Evolutionary conservation across 2,888 invertebrate species (phyloP), one percentile per base, ranked within the genome.

Genomic region (Diarsia mendica): DNA sequence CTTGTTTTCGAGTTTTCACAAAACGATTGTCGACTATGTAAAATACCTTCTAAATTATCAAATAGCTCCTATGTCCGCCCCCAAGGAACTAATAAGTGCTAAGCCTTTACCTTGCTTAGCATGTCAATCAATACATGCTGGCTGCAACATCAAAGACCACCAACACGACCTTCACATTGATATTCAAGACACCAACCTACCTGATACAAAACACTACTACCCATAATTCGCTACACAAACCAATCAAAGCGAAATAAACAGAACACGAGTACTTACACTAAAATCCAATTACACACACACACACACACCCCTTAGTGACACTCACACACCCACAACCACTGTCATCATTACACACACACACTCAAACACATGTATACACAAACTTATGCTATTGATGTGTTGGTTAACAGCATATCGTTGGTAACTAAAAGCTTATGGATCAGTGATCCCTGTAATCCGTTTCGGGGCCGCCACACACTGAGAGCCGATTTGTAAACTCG

Each of bases 331-430:
- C 63, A 55, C 75, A 33, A 55, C 8, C 1, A 28, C 39, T 60
- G 48, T 58, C 58, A 49, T 53, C 20, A 44, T 39, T 51, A 18
- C 66, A 70, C 72, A 71, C 72, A 71, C 74, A 69, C 23, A 11
- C 55, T 33, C 53, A 71, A 53, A 67, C 82, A 67, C 79, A 82
- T 58, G 28, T 82, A 70, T 79, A 65, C 73, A 78, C 71, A 69
- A 51, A 72, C 64, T 55, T 51, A 33, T 58, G 20, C 58, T 28
- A 49, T 67, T 18, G 68, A 69, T 63, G 84, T 86, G 74, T 80
- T 83, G 69, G 86, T 83, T 89, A 90, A 90, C 88, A 85, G 90
- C 87, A 80, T 84, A 89, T 84, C 87, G 78, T 61, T 89, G 90
- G 90, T 90, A 82, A 82, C 85, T 75, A 80, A 80, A 75, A 79